These are phyloP conservation scores for Cataglyphis livida DNA, from an alignment of 2,888 invertebrate genomes.

Conservation along the genomic window DNA sequence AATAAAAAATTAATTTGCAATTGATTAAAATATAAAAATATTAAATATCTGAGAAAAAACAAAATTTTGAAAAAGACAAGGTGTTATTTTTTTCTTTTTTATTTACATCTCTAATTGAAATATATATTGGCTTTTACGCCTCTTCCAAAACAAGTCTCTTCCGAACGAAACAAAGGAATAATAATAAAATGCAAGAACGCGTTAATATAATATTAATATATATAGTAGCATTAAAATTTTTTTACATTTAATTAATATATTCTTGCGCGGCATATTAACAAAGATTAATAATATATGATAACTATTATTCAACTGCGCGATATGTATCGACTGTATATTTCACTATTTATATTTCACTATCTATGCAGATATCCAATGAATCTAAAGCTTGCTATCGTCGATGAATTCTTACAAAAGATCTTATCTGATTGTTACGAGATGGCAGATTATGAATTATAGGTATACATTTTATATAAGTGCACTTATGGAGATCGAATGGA, in stretches of 20 bases:
- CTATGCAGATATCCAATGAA: not conserved
- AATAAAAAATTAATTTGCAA: no score
- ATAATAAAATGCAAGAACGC: not conserved
- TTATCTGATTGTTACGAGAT: conserved; percentile 14
- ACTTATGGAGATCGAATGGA: conserved; percentile 28
- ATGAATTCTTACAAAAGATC: conserved; percentile 2
- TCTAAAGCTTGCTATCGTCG: not conserved
- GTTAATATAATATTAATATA: conserved; percentile 11
- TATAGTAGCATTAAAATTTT: not conserved
- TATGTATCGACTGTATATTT: not conserved
- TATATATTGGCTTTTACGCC: not conserved
- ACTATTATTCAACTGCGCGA: not conserved
- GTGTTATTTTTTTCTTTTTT: no score
- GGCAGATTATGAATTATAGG: conserved; percentile 22
- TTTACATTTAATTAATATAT: not conserved
- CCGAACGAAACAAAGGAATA: not conserved
- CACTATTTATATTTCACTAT: not conserved
- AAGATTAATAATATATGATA: not conserved
- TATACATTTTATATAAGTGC: conserved; percentile 23
- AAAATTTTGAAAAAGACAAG: no score
- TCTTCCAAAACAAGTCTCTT: not conserved
- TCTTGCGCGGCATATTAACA: not conserved
- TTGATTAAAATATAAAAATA: no score
- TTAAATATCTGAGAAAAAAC: no score
- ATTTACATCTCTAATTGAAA: no score